A percentile compares a stretch with the other conserved stretches of the same genome.
phyloP scores from a whole-genome alignment of 1,140 invertebrate species.

The Euura lappo region DNA sequence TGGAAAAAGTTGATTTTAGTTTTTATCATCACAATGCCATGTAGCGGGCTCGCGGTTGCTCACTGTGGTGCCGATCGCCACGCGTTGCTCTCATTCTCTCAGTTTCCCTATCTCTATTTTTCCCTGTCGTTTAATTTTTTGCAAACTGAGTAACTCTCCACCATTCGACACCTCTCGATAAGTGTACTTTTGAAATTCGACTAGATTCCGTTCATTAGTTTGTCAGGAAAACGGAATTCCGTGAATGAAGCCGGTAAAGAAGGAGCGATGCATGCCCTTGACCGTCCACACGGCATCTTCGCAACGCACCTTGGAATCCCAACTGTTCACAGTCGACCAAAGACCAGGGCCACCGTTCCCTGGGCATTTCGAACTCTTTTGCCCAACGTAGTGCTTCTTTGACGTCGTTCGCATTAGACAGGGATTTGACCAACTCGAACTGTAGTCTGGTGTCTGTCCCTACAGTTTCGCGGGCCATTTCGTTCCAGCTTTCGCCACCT shows the following conservation, averaged over 20 bases:
- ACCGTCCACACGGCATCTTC: neutral
- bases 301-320: constrained; percentile 36
- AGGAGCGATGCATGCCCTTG: neutral
- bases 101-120: no score
- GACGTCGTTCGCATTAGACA: constrained; percentile 60
- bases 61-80: no score
- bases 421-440: constrained; percentile 59
- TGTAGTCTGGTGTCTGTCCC: constrained; percentile 61
- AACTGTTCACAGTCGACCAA: constrained; percentile 49
- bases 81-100: no score
- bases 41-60: no score
- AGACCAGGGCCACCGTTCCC: constrained; percentile 61
- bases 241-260: neutral
- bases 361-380: constrained; percentile 64
- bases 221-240: no score
- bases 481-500: constrained; percentile 68
- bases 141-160: no score
- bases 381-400: constrained; percentile 70
- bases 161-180: no score
- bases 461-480: constrained; percentile 72
- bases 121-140: no score
- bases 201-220: no score
- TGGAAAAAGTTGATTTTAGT: no score
- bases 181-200: no score
- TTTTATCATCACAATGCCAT: no score